phyloP scores from a whole-genome alignment of 2,113 vertebrate species.

The Chloropsis hardwickii region DNA sequence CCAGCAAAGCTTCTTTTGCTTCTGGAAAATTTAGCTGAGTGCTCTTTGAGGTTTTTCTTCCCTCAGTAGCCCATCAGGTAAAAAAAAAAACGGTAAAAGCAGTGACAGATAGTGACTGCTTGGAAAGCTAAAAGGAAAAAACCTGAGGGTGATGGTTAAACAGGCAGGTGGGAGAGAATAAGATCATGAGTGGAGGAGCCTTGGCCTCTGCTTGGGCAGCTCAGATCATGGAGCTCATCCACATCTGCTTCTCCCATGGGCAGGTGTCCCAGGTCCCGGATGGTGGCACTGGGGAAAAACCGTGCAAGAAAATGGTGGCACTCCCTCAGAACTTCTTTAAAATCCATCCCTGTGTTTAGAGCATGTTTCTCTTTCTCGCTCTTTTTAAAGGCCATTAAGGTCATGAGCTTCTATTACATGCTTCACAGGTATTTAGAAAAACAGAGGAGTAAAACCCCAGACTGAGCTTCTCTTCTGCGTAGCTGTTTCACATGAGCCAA shows the following conservation, averaged over 20 bases:
- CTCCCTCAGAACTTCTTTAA: background rate
- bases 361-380: background rate
- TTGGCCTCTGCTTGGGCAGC: background rate
- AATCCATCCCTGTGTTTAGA: background rate
- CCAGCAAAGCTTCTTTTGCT: background rate
- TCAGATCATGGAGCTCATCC: background rate
- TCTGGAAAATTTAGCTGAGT: background rate
- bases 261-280: background rate
- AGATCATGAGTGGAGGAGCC: background rate
- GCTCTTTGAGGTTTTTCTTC: background rate
- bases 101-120: background rate
- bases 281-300: background rate
- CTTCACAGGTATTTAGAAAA: background rate
- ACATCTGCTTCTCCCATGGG: background rate
- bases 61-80: background rate
- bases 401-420: background rate
- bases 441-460: background rate
- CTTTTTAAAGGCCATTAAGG: background rate
- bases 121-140: background rate
- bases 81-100: background rate
- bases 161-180: background rate
- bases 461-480: background rate
- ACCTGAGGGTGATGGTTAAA: background rate
- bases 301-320: rapidly evolving
- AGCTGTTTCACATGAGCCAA: background rate